Conservation (phyloP, 2,113 vertebrate genomes). For the Dinomys branickii region DNA sequence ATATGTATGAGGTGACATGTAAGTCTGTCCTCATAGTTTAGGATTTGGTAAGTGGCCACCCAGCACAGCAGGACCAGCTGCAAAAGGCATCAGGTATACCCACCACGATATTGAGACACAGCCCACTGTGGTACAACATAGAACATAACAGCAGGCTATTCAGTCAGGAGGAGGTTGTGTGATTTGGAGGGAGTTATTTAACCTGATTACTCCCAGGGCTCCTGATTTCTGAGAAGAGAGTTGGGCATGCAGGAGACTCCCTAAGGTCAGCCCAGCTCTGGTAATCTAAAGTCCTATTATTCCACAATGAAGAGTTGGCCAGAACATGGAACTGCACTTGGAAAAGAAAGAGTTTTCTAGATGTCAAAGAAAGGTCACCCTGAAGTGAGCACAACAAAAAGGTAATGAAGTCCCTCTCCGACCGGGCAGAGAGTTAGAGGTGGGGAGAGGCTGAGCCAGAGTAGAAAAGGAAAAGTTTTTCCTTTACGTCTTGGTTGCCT, state of each 20-base stretch:
- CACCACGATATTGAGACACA: neutral
- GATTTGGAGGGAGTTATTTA: neutral
- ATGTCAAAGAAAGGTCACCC: neutral
- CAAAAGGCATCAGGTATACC: neutral
- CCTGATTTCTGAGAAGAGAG: rapidly evolving
- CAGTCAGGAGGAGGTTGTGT: neutral
- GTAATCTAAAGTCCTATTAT: neutral
- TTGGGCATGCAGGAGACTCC: neutral
- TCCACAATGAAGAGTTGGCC: neutral
- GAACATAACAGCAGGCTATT: neutral
- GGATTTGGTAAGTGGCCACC: neutral
- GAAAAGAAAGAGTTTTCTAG: neutral
- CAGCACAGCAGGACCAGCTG: neutral
- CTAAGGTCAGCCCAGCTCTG: neutral
- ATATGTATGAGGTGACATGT: neutral
- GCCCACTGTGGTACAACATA: neutral
- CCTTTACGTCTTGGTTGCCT: neutral
- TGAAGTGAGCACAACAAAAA: neutral
- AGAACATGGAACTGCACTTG: neutral
- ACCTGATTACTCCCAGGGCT: neutral
- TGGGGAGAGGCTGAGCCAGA: neutral
- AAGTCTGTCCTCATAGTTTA: neutral
- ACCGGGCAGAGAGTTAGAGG: neutral
- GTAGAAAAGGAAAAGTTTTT: neutral
- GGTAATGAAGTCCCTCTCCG: neutral